Evolutionary conservation across 2,888 invertebrate genomes (phyloP).

Genomic region (Patella pellucida): DNA sequence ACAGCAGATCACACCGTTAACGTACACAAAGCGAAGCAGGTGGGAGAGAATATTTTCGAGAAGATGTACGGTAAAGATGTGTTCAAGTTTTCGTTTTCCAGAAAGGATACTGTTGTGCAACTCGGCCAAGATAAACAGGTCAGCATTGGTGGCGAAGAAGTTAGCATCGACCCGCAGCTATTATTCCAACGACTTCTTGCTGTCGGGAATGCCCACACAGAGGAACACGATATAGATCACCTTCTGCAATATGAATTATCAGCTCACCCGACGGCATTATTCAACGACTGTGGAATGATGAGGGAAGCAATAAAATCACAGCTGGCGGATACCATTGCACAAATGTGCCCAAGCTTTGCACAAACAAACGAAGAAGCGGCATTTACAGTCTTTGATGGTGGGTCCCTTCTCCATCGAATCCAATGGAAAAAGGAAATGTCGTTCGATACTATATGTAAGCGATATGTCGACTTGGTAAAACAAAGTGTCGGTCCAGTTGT

Average conservation of each 20-base stretch:
- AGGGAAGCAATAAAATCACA: too few relatives aligned
- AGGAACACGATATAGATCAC: too few relatives aligned
- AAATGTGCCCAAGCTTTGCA: background rate
- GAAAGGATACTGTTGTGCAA: conserved; percentile 28
- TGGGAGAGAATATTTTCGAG: conserved; percentile 29
- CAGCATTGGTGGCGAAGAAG: conserved; percentile 18
- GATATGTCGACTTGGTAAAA: too few relatives aligned
- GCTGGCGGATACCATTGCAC: conserved; percentile 30
- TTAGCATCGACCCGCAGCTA: too few relatives aligned
- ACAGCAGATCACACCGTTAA: too few relatives aligned
- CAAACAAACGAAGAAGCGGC: background rate
- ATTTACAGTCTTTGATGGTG: conserved; percentile 29
- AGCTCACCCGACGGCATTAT: too few relatives aligned
- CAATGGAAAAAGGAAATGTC: conserved; percentile 27
- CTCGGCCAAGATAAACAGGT: conserved; percentile 22
- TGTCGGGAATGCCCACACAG: too few relatives aligned
- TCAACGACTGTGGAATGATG: too few relatives aligned
- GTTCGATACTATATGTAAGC: conserved; percentile 25
- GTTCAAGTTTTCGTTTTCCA: conserved; percentile 25
- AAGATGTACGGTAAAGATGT: conserved; percentile 27
- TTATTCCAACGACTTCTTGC: too few relatives aligned
- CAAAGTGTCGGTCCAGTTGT: too few relatives aligned
- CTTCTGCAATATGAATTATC: too few relatives aligned
- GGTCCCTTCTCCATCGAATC: conserved; percentile 31
- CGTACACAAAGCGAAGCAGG: conserved; percentile 28